Conservation (phyloP, 2,113 vertebrate genomes). For the Colius striatus region DNA sequence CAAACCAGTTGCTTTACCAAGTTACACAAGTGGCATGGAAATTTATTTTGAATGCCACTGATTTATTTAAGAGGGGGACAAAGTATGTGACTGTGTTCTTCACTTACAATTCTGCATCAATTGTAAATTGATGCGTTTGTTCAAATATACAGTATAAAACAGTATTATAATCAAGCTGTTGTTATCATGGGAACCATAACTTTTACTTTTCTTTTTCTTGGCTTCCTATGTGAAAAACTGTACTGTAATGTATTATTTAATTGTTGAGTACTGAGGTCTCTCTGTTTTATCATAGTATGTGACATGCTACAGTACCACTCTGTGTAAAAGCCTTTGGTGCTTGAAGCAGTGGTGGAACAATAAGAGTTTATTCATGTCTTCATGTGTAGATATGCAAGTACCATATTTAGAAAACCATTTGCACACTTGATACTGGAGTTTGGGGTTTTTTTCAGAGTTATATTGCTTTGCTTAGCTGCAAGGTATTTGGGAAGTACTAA, state of each 20-base stretch:
- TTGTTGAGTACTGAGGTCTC: slow-evolving; percentile 52
- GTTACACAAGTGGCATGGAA: background rate
- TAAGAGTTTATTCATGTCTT: slow-evolving; percentile 19
- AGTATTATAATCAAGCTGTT: slow-evolving; percentile 42
- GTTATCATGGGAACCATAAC: slow-evolving; percentile 42
- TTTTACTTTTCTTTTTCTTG: slow-evolving; percentile 46
- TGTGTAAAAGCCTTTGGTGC: slow-evolving; percentile 44
- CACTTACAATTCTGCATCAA: slow-evolving; percentile 13
- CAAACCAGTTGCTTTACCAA: background rate
- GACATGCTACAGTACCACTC: slow-evolving; percentile 38
- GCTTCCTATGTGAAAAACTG: background rate
- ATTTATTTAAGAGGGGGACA: slow-evolving; percentile 16
- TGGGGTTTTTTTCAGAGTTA: background rate
- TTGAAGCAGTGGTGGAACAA: slow-evolving; percentile 31
- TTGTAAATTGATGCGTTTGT: slow-evolving; percentile 55
- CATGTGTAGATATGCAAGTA: background rate
- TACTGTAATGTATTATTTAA: slow-evolving; percentile 16
- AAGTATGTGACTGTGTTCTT: slow-evolving; percentile 28
- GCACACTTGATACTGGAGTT: background rate
- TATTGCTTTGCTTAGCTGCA: background rate
- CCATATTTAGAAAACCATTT: background rate
- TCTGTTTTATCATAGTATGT: slow-evolving; percentile 36
- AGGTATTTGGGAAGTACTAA: background rate
- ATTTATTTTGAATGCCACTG: background rate
- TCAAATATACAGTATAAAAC: background rate